Conservation (phyloP, 2,797 vertebrate species). For the Cygnus olor region DNA sequence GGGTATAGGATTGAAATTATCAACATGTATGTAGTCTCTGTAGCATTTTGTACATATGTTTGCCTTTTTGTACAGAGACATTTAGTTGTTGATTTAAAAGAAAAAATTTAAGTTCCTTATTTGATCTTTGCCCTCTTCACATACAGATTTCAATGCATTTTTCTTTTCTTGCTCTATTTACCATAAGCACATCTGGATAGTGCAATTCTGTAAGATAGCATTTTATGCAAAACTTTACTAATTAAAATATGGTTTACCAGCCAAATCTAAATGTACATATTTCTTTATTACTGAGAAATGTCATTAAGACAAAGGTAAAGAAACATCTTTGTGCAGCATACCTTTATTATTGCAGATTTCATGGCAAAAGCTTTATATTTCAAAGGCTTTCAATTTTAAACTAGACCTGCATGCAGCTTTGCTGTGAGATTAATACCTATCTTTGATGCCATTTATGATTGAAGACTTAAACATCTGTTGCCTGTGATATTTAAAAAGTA, state of each 20-base stretch:
- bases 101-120: slow-evolving; percentile 81
- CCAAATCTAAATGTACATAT: slow-evolving; percentile 80
- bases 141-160: slow-evolving; percentile 64
- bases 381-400: slow-evolving; percentile 80
- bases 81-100: slow-evolving; percentile 80
- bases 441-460: slow-evolving; percentile 81
- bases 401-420: slow-evolving; percentile 82
- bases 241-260: slow-evolving; percentile 79
- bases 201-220: slow-evolving; percentile 77
- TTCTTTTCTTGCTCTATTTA: slow-evolving; percentile 53
- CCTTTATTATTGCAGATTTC: slow-evolving; percentile 78
- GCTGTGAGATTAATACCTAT: slow-evolving; percentile 78
- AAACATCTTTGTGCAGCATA: slow-evolving; percentile 78
- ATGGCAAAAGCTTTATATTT: slow-evolving; percentile 81
- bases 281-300: slow-evolving; percentile 75
- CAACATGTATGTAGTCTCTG: slow-evolving; percentile 75
- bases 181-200: slow-evolving; percentile 71
- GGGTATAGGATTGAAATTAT: slow-evolving; percentile 72
- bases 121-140: slow-evolving; percentile 80
- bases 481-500: slow-evolving; percentile 82
- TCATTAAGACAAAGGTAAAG: slow-evolving; percentile 68
- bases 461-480: slow-evolving; percentile 80
- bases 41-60: slow-evolving; percentile 86
- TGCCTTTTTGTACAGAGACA: slow-evolving; percentile 88
- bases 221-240: slow-evolving; percentile 79